Percentiles rank a stretch among this genome's conserved stretches.
Conservation (phyloP, 2,888 invertebrate species). For the Agonopterix alstromeriana region DNA sequence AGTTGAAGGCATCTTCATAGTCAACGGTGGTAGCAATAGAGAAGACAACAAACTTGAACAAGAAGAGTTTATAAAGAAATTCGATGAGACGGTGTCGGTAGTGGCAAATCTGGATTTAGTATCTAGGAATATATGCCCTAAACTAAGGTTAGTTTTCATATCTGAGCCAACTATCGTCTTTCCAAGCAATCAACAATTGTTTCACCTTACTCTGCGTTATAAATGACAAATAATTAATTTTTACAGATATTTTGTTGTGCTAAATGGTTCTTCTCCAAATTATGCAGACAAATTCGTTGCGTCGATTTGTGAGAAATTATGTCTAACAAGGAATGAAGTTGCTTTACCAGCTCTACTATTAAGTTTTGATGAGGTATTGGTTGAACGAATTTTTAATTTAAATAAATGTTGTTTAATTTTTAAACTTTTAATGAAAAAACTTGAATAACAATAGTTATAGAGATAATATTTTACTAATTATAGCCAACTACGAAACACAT, state of each 20-base stretch:
- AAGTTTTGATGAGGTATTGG: conserved; percentile 23
- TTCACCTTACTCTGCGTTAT: background rate
- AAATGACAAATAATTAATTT: conserved; percentile 5
- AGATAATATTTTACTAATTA: no score
- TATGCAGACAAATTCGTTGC: conserved; percentile 25
- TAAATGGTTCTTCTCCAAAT: conserved; percentile 20
- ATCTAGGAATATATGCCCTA: conserved; percentile 29
- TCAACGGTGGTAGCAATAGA: conserved; percentile 21
- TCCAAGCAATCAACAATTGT: background rate
- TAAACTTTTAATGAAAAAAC: no score
- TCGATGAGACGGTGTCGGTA: conserved; percentile 24
- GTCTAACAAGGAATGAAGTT: conserved; percentile 29
- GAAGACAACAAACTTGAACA: conserved; percentile 15
- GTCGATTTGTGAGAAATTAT: conserved; percentile 31
- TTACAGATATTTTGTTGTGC: conserved; percentile 32
- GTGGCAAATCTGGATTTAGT: conserved; percentile 34
- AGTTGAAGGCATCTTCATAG: conserved; percentile 33
- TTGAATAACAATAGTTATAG: no score
- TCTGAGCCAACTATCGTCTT: background rate
- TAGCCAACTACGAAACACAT: background rate
- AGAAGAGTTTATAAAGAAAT: conserved; percentile 22
- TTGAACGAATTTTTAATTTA: no score
- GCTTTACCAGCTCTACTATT: conserved; percentile 29
- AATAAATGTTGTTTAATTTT: no score
- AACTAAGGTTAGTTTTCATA: conserved; percentile 31